Evolutionary conservation across 2,113 vertebrate species (phyloP).

Genomic region (Bombycilla garrulus): DNA sequence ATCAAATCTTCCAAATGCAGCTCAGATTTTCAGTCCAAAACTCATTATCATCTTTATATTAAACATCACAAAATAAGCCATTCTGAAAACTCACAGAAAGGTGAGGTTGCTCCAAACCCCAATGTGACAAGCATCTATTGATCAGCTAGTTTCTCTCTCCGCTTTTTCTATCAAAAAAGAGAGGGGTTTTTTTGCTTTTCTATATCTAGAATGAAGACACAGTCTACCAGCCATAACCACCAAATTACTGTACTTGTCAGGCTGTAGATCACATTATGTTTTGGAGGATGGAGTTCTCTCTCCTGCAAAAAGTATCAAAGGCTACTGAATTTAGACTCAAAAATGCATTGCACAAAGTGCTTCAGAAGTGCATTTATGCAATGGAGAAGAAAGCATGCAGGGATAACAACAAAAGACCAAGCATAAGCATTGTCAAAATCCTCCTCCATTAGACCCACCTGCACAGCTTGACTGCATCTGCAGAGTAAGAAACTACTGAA

Average conservation of each 20-base stretch:
- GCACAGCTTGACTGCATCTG: not conserved
- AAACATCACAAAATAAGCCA: not conserved
- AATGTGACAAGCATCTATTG: not conserved
- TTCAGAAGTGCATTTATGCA: not conserved
- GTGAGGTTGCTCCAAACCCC: not conserved
- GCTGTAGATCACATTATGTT: not conserved
- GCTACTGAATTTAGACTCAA: not conserved
- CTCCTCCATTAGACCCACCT: not conserved
- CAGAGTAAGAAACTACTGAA: not conserved
- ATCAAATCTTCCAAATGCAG: not conserved
- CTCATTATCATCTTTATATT: not conserved
- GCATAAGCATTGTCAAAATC: not conserved
- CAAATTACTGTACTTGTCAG: not conserved
- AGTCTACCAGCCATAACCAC: not conserved
- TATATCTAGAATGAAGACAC: not conserved
- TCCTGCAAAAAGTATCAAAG: not conserved
- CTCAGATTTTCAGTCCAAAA: not conserved
- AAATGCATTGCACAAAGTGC: fast-evolving
- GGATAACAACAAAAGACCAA: not conserved
- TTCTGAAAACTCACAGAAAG: not conserved
- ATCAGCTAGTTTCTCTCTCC: not conserved
- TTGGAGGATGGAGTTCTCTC: not conserved
- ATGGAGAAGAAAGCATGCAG: not conserved
- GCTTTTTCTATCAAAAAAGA: not conserved
- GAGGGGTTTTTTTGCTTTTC: not conserved